Conservation (phyloP, 2,113 vertebrate genomes). For the Plecturocebus donacophilus region DNA sequence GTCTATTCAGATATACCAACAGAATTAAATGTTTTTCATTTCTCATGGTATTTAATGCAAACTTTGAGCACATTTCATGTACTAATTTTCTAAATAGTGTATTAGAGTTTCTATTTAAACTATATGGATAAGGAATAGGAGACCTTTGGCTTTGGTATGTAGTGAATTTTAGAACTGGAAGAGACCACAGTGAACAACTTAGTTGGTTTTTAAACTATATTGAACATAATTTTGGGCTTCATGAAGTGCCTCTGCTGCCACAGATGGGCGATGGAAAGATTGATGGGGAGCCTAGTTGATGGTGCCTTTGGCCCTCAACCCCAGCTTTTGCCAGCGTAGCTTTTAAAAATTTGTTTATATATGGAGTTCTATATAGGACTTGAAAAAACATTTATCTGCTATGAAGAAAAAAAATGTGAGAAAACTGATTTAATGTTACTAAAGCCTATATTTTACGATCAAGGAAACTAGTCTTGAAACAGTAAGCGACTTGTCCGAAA, state of each 20-base stretch:
- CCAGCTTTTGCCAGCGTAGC: neutral
- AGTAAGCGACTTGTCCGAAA: neutral
- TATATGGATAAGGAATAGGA: neutral
- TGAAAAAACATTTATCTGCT: neutral
- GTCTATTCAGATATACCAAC: neutral
- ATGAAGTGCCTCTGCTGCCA: neutral
- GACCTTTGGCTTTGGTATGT: neutral
- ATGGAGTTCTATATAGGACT: neutral
- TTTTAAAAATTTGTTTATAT: neutral
- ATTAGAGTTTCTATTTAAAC: neutral
- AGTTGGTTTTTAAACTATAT: neutral
- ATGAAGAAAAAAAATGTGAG: neutral
- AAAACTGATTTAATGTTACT: neutral
- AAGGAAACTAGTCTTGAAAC: neutral
- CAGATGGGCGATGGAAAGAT: neutral
- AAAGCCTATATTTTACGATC: neutral
- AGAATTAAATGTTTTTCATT: constrained; percentile 5
- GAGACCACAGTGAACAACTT: neutral
- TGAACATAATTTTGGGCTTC: neutral
- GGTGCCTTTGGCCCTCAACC: neutral
- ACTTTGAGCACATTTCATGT: neutral
- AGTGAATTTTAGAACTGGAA: constrained; percentile 10
- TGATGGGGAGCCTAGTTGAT: neutral
- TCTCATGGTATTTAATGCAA: neutral
- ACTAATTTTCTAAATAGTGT: neutral